These are phyloP conservation scores for Neoniphon sammara DNA, from an alignment of 2,797 vertebrate genomes.

Conservation along the genomic window DNA sequence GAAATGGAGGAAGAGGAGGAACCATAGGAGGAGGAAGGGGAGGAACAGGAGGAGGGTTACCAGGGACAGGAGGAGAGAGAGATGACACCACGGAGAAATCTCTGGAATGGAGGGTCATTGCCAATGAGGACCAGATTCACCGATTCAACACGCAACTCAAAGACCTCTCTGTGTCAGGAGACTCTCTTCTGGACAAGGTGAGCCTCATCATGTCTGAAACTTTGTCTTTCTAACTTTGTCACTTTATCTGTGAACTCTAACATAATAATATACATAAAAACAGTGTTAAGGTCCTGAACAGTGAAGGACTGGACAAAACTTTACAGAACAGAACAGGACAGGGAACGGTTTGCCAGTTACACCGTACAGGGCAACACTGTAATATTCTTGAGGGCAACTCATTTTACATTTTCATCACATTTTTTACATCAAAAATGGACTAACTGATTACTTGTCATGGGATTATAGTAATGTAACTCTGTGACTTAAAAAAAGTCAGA, in stretches of 20 bases:
- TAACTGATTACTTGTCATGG: no score
- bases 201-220: not conserved
- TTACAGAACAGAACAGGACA: no score
- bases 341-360: no score
- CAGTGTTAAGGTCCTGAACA: no score
- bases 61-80: conserved; percentile 52
- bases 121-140: conserved; percentile 83
- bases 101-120: conserved; percentile 86
- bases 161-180: conserved; percentile 83
- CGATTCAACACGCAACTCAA: conserved; percentile 83
- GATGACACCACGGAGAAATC: conserved; percentile 79
- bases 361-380: no score
- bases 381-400: no score
- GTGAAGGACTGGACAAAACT: no score
- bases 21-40: conserved; percentile 23
- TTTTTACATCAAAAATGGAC: no score
- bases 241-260: not conserved
- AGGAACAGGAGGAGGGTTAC: conserved; percentile 30
- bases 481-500: no score
- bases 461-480: no score
- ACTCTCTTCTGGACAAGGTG: conserved; percentile 78
- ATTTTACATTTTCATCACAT: no score
- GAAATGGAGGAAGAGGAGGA: conserved; percentile 17
- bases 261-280: no score
- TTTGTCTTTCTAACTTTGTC: not conserved